Evolutionary conservation across 2,888 invertebrate genomes (phyloP).

Genomic region (Polydrusus cervinus): DNA sequence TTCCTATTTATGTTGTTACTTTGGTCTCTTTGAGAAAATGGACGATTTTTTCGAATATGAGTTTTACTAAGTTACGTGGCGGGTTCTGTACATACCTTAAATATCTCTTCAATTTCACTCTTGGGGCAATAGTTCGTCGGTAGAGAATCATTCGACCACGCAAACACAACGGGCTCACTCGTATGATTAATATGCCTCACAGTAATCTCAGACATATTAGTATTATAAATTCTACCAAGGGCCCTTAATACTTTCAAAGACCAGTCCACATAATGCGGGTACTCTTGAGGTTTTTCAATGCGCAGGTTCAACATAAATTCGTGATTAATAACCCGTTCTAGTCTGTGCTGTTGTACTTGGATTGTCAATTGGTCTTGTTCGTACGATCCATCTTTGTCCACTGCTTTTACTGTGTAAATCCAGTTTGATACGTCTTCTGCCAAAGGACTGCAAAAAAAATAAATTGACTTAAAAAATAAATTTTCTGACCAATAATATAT

Average conservation of each 20-base stretch:
- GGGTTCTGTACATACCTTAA: conserved; percentile 73
- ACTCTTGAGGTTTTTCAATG: conserved; percentile 76
- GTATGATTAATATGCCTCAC: conserved; percentile 79
- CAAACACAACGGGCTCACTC: conserved; percentile 79
- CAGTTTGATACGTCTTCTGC: conserved; percentile 88
- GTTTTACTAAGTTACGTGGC: too few relatives aligned
- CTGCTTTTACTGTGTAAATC: conserved; percentile 86
- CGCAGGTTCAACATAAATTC: conserved; percentile 83
- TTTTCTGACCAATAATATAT: too few relatives aligned
- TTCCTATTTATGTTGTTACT: too few relatives aligned
- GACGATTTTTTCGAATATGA: too few relatives aligned
- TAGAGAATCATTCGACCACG: conserved; percentile 91
- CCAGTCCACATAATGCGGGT: conserved; percentile 84
- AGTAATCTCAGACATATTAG: conserved; percentile 78
- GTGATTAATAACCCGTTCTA: conserved; percentile 86
- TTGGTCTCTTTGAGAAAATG: too few relatives aligned
- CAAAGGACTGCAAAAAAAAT: conserved; percentile 77
- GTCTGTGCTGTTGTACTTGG: conserved; percentile 87
- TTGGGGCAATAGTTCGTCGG: conserved; percentile 86
- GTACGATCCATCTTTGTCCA: conserved; percentile 83
- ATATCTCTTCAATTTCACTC: conserved; percentile 80
- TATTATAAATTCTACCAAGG: conserved; percentile 75
- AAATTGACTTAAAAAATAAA: too few relatives aligned
- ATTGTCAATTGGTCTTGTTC: conserved; percentile 84
- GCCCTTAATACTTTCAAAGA: conserved; percentile 80